Conservation (phyloP, 2,797 vertebrate species). For the Protonibea diacanthus region DNA sequence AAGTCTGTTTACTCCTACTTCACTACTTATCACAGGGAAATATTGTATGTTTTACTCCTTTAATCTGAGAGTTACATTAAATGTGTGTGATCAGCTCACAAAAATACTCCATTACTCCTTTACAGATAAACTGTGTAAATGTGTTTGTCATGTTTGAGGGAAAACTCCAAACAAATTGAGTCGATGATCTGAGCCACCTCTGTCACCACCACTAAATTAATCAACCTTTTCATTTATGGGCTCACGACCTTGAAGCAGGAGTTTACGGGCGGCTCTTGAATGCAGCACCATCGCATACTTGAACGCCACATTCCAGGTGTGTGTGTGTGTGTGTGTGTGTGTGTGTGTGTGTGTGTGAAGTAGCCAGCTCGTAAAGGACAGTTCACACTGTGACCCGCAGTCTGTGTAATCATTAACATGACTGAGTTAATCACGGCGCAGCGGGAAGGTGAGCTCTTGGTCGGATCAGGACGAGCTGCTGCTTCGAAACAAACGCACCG, state of each 20-base stretch:
- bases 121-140: no score
- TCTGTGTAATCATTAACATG: conserved; percentile 33
- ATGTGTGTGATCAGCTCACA: no score
- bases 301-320: conserved; percentile 51
- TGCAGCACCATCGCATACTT: background rate
- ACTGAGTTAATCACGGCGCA: background rate
- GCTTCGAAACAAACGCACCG: background rate
- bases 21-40: no score
- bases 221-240: background rate
- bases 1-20: no score
- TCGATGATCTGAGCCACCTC: background rate
- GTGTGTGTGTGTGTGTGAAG: background rate
- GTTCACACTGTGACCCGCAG: background rate
- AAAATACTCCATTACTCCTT: no score
- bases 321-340: no score
- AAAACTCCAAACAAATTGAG: no score
- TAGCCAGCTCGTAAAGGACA: no score
- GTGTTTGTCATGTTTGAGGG: no score
- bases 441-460: conserved; percentile 3
- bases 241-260: background rate
- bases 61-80: no score
- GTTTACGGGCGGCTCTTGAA: background rate
- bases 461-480: background rate
- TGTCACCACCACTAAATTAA: background rate
- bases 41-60: no score